Conservation (phyloP, 2,888 invertebrate genomes). For the Urechis unicinctus region DNA sequence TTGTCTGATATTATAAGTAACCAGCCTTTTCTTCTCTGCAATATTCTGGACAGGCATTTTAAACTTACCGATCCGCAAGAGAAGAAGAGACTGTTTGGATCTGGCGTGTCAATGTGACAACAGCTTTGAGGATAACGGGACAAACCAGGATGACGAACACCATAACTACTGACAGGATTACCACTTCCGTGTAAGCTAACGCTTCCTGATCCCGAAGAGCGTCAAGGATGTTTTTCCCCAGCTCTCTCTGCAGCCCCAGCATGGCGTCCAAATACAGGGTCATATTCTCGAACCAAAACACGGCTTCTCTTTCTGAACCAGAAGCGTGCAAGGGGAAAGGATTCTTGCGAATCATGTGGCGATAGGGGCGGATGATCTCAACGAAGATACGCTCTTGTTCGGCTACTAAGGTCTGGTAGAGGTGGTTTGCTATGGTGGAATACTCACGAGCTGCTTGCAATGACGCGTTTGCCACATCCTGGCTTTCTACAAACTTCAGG, state of each 20-base stretch:
- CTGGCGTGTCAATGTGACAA: conserved; percentile 31
- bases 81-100: conserved; percentile 36
- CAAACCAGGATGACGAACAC: conserved; percentile 27
- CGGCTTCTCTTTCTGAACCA: conserved; percentile 7
- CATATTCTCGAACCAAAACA: conserved; percentile 32
- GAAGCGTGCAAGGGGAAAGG: background rate
- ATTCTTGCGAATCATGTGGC: conserved; percentile 24
- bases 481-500: conserved; percentile 30
- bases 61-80: conserved; percentile 30
- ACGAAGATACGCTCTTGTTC: background rate
- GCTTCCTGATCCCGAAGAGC: conserved; percentile 4
- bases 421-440: conserved; percentile 22
- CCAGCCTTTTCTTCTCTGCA: no score
- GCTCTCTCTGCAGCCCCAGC: conserved; percentile 9
- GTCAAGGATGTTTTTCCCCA: conserved; percentile 4
- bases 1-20: no score
- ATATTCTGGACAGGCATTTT: no score
- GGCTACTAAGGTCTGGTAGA: background rate
- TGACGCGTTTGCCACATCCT: conserved; percentile 33
- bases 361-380: conserved; percentile 14
- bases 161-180: conserved; percentile 31
- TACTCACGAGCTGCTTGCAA: conserved; percentile 33
- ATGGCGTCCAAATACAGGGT: conserved; percentile 25
- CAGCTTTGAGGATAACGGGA: conserved; percentile 34
- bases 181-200: conserved; percentile 15